phyloP scores from a whole-genome alignment of 2,797 vertebrate species.

The Sebastes baramenuke region DNA sequence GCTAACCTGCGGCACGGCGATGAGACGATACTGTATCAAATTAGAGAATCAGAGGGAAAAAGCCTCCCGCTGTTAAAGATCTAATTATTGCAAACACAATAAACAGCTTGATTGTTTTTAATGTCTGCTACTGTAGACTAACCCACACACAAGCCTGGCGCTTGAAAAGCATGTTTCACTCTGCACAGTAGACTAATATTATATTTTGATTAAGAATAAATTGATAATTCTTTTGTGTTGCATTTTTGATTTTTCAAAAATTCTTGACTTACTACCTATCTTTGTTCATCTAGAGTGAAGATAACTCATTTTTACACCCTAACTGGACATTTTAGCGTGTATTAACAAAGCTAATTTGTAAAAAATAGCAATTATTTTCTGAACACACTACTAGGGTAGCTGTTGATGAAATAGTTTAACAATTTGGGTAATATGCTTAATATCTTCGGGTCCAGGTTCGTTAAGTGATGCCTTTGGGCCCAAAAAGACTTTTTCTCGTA shows the following conservation, averaged over 20 bases:
- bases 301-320: fast-evolving
- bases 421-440: not conserved
- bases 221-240: not conserved
- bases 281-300: not conserved
- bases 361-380: not conserved
- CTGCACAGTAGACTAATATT: not conserved
- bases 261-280: not conserved
- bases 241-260: not conserved
- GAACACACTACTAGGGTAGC: not conserved
- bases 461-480: not conserved
- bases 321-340: not conserved
- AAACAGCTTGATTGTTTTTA: slow-evolving; percentile 80
- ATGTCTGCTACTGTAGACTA: slow-evolving; percentile 31
- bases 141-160: not conserved
- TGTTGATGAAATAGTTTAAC: not conserved
- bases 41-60: slow-evolving; percentile 75
- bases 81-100: slow-evolving; percentile 79
- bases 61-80: slow-evolving; percentile 70
- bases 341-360: not conserved
- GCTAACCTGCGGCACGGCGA: slow-evolving; percentile 71
- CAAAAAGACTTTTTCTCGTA: fast-evolving
- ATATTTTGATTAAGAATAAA: not conserved
- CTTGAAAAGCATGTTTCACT: not conserved
- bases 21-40: slow-evolving; percentile 74
- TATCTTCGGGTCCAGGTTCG: not conserved